These are phyloP conservation scores for Tychaedon coryphoeus DNA, from an alignment of 2,113 vertebrate genomes.

Conservation along the genomic window DNA sequence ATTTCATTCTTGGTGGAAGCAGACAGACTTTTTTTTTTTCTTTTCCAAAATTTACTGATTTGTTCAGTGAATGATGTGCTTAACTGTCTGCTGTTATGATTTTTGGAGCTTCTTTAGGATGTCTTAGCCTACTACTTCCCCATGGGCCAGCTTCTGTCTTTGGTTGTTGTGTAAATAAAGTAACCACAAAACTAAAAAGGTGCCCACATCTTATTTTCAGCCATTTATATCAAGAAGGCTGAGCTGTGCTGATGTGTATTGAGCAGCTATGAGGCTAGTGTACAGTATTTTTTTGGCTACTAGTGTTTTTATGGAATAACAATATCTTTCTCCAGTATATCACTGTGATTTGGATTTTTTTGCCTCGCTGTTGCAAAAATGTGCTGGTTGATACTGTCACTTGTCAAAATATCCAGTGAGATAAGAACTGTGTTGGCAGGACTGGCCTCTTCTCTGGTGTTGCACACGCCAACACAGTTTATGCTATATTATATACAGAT, in stretches of 20 bases:
- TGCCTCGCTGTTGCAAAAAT: neutral
- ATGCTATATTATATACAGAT: neutral
- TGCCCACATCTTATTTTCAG: neutral
- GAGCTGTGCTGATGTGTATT: neutral
- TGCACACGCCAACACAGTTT: neutral
- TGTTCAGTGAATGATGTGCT: neutral
- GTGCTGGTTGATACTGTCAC: neutral
- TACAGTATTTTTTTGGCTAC: neutral
- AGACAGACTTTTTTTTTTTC: neutral
- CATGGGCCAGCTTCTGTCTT: neutral
- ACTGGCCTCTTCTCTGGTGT: neutral
- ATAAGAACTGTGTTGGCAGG: constrained; percentile 3
- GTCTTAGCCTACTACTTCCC: neutral
- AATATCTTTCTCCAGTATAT: neutral
- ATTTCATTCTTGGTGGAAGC: neutral
- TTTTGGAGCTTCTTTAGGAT: neutral
- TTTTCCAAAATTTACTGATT: neutral
- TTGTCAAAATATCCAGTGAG: constrained; percentile 37
- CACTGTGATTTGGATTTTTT: neutral
- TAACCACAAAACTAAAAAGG: neutral
- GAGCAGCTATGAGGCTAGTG: neutral
- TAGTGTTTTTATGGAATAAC: neutral
- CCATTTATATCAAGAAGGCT: neutral
- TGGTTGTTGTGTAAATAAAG: neutral
- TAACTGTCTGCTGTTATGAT: neutral